These are phyloP conservation scores for Bombyx huttoni DNA, from an alignment of 2,888 invertebrate genomes.

Conservation along the genomic window DNA sequence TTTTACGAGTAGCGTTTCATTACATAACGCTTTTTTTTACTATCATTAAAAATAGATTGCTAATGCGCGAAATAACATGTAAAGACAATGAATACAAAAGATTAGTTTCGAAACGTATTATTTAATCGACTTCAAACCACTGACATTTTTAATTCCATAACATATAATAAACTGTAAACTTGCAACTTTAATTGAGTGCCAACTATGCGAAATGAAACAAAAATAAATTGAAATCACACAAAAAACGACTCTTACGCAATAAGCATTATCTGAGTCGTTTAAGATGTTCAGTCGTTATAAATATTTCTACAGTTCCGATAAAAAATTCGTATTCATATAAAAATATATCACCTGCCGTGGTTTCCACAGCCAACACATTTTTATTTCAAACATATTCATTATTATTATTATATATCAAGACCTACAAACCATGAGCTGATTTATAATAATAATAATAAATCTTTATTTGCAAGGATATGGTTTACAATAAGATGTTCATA, in stretches of 20 bases:
- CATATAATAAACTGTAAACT: slow-evolving; percentile 1
- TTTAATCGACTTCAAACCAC: too few species aligned
- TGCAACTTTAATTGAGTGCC: slow-evolving; percentile 18
- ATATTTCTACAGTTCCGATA: slow-evolving; percentile 34
- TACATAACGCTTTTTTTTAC: too few species aligned
- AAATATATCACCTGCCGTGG: slow-evolving; percentile 19
- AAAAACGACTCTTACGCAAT: slow-evolving; percentile 34
- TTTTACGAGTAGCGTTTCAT: too few species aligned
- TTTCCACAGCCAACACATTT: slow-evolving; percentile 9
- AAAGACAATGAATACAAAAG: too few species aligned
- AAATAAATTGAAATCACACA: slow-evolving; percentile 26
- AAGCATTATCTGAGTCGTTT: slow-evolving; percentile 26
- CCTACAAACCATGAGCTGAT: too few species aligned
- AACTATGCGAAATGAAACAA: slow-evolving; percentile 22
- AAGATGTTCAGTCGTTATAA: slow-evolving; percentile 28
- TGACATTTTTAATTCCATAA: neutral
- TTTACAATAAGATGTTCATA: too few species aligned
- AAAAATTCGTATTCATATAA: slow-evolving; percentile 15
- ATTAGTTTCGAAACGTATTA: too few species aligned
- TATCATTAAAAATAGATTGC: too few species aligned
- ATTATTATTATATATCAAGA: neutral
- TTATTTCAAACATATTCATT: slow-evolving; percentile 5
- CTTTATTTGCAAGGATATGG: too few species aligned
- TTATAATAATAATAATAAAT: too few species aligned
- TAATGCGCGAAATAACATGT: too few species aligned